Evolutionary conservation across 2,888 invertebrate species (phyloP).

Genomic region (Serrognathus titanus): DNA sequence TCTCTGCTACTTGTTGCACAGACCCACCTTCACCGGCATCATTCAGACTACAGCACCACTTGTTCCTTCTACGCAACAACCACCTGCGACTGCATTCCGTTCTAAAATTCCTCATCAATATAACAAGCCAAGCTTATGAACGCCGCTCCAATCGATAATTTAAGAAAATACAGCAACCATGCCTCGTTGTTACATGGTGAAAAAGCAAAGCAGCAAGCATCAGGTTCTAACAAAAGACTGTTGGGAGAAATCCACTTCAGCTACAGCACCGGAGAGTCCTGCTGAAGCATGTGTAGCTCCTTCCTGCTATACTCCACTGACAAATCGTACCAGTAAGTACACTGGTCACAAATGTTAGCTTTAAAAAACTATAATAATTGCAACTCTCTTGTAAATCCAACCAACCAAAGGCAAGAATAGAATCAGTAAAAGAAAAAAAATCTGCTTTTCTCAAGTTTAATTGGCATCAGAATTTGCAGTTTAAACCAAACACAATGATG

Average conservation of each 20-base stretch:
- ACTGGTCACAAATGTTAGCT: not conserved
- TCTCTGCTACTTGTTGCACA: conserved; percentile 47
- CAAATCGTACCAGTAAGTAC: conserved; percentile 36
- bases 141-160: conserved; percentile 11
- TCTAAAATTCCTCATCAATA: conserved; percentile 22
- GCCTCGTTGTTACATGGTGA: conserved; percentile 77
- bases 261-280: conserved; percentile 53
- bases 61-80: conserved; percentile 41
- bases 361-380: too few species aligned
- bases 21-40: conserved; percentile 39
- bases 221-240: conserved; percentile 47
- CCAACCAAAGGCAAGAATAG: too few species aligned
- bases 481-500: too few species aligned
- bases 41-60: conserved; percentile 35
- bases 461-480: too few species aligned
- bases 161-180: conserved; percentile 47
- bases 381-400: too few species aligned
- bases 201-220: conserved; percentile 60
- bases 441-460: too few species aligned
- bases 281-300: conserved; percentile 61
- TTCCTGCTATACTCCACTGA: conserved; percentile 56
- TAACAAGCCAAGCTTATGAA: too few species aligned
- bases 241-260: conserved; percentile 44
- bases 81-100: conserved; percentile 40
- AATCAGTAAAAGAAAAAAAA: too few species aligned